Base-by-base conservation (phyloP, 2,113 vertebrate genomes). In the Tricholaema leucomelas region DNA sequence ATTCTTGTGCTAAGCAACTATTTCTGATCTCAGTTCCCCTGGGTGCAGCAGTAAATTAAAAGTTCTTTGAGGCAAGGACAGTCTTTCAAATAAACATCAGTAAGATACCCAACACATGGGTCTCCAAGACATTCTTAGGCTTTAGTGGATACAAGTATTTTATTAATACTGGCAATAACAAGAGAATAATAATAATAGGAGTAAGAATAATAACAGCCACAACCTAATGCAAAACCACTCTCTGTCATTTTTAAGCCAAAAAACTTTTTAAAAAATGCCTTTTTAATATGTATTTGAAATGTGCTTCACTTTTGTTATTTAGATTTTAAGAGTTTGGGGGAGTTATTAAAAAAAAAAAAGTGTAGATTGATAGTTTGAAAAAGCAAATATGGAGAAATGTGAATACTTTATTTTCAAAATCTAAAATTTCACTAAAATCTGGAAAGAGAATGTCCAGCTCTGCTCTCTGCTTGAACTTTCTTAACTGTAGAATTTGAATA, bases 151-250 rank as follows among this genome's bases (percentile, higher is more conserved):
- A 73, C 33, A 63, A 66, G 30, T 81, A 64, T 88, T 93, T 93
- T 92, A 80, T 95, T 91, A 94, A 91, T 92, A 40, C 50, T 93
- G 91, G 90, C 87, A 92, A 63, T 85, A 91, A 52, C 15, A 63
- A 75, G 27, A 56, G 27, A 52, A 83, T 75, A 78, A 48, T 5
- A 50, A 85, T 67, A 85, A 88, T 17, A 56, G 38, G 18, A 78
- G 71, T 82, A 94, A 50, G 23, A 50, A 73, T 55, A 91, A 70
- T 63, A 88, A 60, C 23, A 78, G 28, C 69, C 76, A 81, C 54
- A 75, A 71, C 38, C 21, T 80, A 83, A 72, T 27, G 60, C 19
- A 24, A 85, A 90, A 31, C n/a, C 48, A 35, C 52, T 74, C 90
- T 90, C 52, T 74, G 12, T 77, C 0, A 5, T 71, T 87, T 78